Evolutionary conservation across 2,113 vertebrate genomes (phyloP), one percentile per base, ranked within the genome.

Genomic region (Indri indri): DNA sequence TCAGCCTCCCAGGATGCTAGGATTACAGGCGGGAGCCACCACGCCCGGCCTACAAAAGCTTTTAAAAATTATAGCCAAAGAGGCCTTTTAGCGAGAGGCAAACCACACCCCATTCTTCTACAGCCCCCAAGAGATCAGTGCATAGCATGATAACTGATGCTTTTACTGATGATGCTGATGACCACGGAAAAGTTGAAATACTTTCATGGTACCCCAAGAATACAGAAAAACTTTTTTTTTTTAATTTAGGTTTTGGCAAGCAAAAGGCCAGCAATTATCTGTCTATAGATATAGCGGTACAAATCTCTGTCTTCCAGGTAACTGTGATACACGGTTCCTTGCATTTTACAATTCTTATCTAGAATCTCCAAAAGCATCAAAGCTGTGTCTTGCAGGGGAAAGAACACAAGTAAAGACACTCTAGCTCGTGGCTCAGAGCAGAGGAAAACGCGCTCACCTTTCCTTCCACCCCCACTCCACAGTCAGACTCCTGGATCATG

Each of bases 401-500:
- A 13, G 65, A 18, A 57, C 13, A 4, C 61, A 11, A 50, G 23
- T 11, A 1, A 20, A 32, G 30, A n/a, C 17, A 22, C 42, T 3
- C 25, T 17, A n/a, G 50, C 3, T 2, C 1, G 25, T 9, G 25
- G 47, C 32, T 65, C 30, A 4, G 42, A 18, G n/a, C 7, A 2
- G 34, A 0, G 9, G 40, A 3, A 1, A 40, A 32, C 50, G 0
- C 0, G 97, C 99, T 99, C 98, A 99, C 99, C 99, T 99, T 99
- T 96, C 99, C 99, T 98, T 99, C 99, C 97, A 99, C 99, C 92
- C 99, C 99, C 97, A 99, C 99, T 66, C 99, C 99, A 74, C 99
- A 99, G 99, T 99, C 99, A 0, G 99, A 99, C 98, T 99, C 99
- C 99, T 99, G 99, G 98, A 99, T 99, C 99, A 99, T 99, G 98